phyloP scores from a whole-genome alignment of 2,113 vertebrate species.

The rabbit (Oryctolagus cuniculus) region mOryCun1.1 NC_091434.1:135505001-135505500 shows the following conservation, averaged over 20 bases:
- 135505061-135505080: conserved; percentile 21
- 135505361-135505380: not conserved
- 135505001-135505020: not conserved
- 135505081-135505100: not conserved
- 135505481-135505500: conserved; percentile 7
- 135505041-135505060: conserved; percentile 9
- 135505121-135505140: conserved; percentile 59
- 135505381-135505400: not conserved
- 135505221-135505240: conserved; percentile 3
- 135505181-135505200: conserved; percentile 38
- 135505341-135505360: not conserved
- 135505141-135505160: not conserved
- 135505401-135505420: not conserved
- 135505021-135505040: not conserved
- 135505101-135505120: not conserved
- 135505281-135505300: not conserved
- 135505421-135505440: not conserved
- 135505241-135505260: not conserved
- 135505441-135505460: not conserved
- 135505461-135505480: not conserved
- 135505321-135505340: not conserved
- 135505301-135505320: not conserved
- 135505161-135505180: not conserved
- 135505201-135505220: conserved; percentile 49
- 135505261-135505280: not conserved